phyloP scores from a whole-genome alignment of 2,888 invertebrate genomes.

The Eilema sororculum region DNA sequence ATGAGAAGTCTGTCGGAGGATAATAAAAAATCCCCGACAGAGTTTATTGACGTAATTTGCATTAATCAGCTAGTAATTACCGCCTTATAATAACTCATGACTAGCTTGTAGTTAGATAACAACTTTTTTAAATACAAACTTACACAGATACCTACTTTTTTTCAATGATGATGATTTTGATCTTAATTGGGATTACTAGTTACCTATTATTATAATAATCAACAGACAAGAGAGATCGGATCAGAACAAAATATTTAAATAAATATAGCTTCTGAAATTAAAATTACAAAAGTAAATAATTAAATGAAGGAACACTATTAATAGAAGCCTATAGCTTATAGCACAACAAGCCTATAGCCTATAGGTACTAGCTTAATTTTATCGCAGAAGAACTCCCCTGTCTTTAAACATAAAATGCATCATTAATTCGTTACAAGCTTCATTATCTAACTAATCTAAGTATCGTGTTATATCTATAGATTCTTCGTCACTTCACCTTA shows the following conservation, averaged over 20 bases:
- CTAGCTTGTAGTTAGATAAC: not conserved
- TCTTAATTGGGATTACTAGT: not conserved
- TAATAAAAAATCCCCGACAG: not conserved
- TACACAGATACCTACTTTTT: not conserved
- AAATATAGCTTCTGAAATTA: not conserved
- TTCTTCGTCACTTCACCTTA: not conserved
- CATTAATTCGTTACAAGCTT: not conserved
- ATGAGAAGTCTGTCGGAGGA: not conserved
- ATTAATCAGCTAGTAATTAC: not conserved
- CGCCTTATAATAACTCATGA: not conserved
- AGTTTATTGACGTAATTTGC: not conserved
- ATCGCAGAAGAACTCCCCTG: not conserved
- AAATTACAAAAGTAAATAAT: not conserved
- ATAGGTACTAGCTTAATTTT: not conserved
- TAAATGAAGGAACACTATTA: not conserved
- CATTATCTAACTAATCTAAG: not conserved
- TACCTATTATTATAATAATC: not conserved
- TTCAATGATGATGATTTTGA: not conserved
- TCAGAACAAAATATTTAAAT: not conserved
- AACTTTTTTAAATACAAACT: not conserved
- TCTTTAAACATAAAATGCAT: not conserved
- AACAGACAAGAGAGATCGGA: not conserved
- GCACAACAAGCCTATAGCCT: too few relatives aligned
- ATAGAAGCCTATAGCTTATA: too few relatives aligned
- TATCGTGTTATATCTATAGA: not conserved